Conservation (phyloP, 2,797 vertebrate genomes). For the Petrocephalus schoutedeni region DNA sequence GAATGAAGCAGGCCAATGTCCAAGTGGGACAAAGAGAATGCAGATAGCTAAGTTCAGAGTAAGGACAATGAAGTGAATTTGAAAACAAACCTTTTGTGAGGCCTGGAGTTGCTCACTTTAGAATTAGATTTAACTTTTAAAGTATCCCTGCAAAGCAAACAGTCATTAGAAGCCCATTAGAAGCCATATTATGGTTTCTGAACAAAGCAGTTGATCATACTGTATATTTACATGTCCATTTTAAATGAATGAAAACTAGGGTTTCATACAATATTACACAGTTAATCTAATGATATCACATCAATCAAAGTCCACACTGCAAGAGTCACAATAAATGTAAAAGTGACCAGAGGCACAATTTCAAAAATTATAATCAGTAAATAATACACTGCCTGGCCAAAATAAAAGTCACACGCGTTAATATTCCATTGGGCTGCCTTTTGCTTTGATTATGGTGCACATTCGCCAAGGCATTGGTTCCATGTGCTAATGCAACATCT, state of each 20-base stretch:
- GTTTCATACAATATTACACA: neutral
- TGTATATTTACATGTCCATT: neutral
- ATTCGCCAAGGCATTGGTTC: too few species aligned
- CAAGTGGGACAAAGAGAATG: neutral
- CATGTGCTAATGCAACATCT: too few species aligned
- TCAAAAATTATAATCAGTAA: too few species aligned
- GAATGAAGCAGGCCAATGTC: neutral
- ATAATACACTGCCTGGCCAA: too few species aligned
- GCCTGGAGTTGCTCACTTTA: neutral
- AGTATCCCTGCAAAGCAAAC: slow-evolving; percentile 22
- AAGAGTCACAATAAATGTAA: neutral
- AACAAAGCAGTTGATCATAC: neutral
- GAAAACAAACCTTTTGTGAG: slow-evolving; percentile 18
- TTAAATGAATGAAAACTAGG: neutral
- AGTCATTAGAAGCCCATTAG: neutral
- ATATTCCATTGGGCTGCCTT: too few species aligned
- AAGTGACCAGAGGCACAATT: neutral
- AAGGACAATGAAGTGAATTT: neutral
- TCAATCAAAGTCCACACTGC: neutral
- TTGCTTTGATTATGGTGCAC: too few species aligned
- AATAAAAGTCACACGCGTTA: too few species aligned
- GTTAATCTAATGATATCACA: neutral
- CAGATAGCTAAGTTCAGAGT: neutral
- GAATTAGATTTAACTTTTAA: slow-evolving; percentile 12
- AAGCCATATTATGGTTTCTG: neutral